Conservation (phyloP, 2,113 vertebrate species). For the Nyctibius bracteatus region DNA sequence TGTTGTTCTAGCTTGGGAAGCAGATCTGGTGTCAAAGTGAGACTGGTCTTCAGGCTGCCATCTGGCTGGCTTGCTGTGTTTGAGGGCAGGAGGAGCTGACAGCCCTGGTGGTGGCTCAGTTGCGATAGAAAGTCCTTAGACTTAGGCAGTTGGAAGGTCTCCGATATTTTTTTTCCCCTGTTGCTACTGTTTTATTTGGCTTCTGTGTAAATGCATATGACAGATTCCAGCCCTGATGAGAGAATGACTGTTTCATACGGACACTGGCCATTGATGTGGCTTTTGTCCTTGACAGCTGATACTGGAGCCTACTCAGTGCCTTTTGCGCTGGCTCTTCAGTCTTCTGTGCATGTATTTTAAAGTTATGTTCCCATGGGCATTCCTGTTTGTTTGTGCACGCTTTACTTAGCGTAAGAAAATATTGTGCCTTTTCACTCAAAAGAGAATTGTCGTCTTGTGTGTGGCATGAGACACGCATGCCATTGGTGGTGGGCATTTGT, state of each 20-base stretch:
- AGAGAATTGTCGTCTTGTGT: accelerated
- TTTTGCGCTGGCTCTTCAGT: not conserved
- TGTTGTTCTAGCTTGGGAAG: not conserved
- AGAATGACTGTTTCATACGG: not conserved
- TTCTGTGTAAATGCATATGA: not conserved
- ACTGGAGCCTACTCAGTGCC: not conserved
- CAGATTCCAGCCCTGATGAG: not conserved
- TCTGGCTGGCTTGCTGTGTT: not conserved
- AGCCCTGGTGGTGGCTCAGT: not conserved
- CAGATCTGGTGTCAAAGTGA: not conserved
- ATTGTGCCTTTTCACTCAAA: not conserved
- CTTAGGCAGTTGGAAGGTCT: not conserved
- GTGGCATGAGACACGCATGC: accelerated
- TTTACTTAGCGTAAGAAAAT: not conserved
- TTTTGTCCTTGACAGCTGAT: not conserved
- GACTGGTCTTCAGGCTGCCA: not conserved
- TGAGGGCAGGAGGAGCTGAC: not conserved
- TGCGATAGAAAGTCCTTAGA: not conserved
- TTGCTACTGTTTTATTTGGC: not conserved
- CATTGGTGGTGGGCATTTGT: not conserved
- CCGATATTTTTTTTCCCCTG: not conserved
- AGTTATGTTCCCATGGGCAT: not conserved
- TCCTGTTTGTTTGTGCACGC: not conserved
- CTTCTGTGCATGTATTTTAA: not conserved
- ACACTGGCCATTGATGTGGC: not conserved